A percentile compares a stretch with the other conserved stretches of the same genome.
phyloP scores from a whole-genome alignment of 2,113 vertebrate genomes.

The Jaculus jaculus region DNA sequence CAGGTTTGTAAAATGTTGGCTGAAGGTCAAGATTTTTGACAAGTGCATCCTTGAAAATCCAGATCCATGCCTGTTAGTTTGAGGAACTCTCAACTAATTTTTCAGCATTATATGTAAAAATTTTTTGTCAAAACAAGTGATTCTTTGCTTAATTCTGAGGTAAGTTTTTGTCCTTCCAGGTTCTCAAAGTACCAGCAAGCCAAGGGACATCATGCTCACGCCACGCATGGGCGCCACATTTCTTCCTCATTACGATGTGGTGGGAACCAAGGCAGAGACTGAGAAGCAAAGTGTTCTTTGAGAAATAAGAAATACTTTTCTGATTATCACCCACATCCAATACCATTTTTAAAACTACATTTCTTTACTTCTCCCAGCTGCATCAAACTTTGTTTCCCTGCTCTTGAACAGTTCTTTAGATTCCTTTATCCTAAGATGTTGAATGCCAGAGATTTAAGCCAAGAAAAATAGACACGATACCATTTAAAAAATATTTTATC shows the following conservation, averaged over 20 bases:
- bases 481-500: not conserved
- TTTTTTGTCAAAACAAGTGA: not conserved
- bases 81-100: not conserved
- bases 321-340: not conserved
- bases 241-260: not conserved
- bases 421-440: not conserved
- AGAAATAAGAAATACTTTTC: not conserved
- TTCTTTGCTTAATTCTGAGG: conserved; percentile 17
- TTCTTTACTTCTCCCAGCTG: not conserved
- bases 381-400: not conserved
- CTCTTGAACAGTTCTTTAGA: not conserved
- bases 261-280: not conserved
- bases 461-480: not conserved
- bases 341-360: not conserved
- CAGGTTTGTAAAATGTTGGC: not conserved
- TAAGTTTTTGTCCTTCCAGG: not conserved
- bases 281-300: not conserved
- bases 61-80: not conserved
- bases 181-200: not conserved
- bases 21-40: not conserved
- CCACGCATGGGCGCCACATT: not conserved
- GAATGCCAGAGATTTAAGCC: not conserved
- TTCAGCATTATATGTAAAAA: not conserved
- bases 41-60: not conserved
- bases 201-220: not conserved